phyloP scores from a whole-genome alignment of 2,888 invertebrate species.

The Scelioninae gen. 2 region DNA sequence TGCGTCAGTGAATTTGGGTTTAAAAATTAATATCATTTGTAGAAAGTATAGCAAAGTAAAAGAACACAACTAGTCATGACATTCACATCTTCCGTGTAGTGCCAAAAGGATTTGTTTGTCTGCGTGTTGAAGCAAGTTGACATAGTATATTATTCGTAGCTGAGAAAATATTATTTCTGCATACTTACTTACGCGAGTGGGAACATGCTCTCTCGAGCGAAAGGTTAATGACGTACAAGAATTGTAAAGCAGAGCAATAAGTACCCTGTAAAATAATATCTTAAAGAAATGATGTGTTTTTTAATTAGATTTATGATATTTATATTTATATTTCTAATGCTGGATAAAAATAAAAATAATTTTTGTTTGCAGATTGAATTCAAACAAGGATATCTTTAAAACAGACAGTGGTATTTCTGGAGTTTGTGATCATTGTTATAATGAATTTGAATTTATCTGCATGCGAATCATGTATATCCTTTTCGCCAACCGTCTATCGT shows the following conservation, averaged over 20 bases:
- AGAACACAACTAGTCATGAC: not conserved
- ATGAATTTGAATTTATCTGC: constrained; percentile 13
- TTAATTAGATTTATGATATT: not conserved
- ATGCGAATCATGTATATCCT: constrained; percentile 29
- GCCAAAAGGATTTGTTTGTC: constrained; percentile 34
- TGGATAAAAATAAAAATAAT: too few species aligned
- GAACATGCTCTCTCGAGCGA: constrained; percentile 26
- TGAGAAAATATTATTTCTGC: constrained; percentile 36
- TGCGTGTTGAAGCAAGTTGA: constrained; percentile 33
- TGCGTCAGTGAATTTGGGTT: too few species aligned
- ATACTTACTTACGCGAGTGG: constrained; percentile 26
- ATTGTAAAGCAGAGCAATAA: constrained; percentile 9
- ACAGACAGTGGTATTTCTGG: not conserved
- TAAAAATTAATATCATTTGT: too few species aligned
- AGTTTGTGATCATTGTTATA: not conserved
- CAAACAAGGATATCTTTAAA: too few species aligned
- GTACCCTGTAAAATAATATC: constrained; percentile 41
- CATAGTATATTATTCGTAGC: constrained; percentile 22
- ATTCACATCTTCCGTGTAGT: not conserved
- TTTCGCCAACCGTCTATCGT: constrained; percentile 32
- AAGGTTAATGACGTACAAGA: constrained; percentile 16
- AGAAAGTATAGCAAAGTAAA: too few species aligned
- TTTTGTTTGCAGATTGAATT: too few species aligned
- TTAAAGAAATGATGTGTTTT: constrained; percentile 28
- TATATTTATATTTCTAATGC: too few species aligned